Percentiles rank a stretch among this genome's conserved stretches.
Evolutionary conservation across 2,888 invertebrate genomes (phyloP).

Genomic region (Oscheius onirici): DNA sequence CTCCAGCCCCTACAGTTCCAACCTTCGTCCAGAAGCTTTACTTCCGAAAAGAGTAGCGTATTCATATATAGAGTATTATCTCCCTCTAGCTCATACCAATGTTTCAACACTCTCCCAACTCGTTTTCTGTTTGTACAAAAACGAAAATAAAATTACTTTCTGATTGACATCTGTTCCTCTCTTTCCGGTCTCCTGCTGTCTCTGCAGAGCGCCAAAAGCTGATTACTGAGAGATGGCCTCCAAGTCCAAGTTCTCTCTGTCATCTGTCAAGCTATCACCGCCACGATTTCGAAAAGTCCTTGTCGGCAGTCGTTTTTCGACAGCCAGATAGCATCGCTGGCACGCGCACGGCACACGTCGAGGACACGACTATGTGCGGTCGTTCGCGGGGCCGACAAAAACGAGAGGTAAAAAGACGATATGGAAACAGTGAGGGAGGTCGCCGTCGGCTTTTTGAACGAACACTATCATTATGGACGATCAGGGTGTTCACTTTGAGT

Average conservation of each 20-base stretch:
- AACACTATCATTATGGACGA: too few relatives aligned
- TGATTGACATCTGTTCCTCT: neutral
- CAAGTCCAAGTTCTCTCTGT: neutral
- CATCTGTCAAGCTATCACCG: conserved; percentile 31
- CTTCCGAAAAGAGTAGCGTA: conserved; percentile 3
- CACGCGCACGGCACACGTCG: conserved; percentile 16
- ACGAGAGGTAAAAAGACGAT: neutral
- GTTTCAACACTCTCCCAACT: neutral
- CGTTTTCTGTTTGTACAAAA: neutral
- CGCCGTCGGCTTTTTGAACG: too few relatives aligned
- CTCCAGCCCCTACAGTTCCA: conserved; percentile 5
- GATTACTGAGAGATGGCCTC: conserved; percentile 12
- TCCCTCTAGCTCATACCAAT: conserved; percentile 6
- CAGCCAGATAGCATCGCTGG: neutral
- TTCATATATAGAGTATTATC: conserved; percentile 19
- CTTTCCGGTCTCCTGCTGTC: conserved; percentile 7
- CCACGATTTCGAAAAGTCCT: conserved; percentile 26
- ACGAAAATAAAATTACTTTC: neutral
- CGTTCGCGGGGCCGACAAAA: neutral
- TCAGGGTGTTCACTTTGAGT: too few relatives aligned
- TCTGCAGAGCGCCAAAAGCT: conserved; percentile 15
- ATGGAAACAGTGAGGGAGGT: neutral
- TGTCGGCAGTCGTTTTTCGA: conserved; percentile 26
- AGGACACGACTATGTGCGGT: neutral
- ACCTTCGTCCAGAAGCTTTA: conserved; percentile 24